Evolutionary conservation across 2,888 invertebrate species (phyloP), one percentile per base, ranked within the genome.

Genomic region (Tuberolachnus salignus): DNA sequence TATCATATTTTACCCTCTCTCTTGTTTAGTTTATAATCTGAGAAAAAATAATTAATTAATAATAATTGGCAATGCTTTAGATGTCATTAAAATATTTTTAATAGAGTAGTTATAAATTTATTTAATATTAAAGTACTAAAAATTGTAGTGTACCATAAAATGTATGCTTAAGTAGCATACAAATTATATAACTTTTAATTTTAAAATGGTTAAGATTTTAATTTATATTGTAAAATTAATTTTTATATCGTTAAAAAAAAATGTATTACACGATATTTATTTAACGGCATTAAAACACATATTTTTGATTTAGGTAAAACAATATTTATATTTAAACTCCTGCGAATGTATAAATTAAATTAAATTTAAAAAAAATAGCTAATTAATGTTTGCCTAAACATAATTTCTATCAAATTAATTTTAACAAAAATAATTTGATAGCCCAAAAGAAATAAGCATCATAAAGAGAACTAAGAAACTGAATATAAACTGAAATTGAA

Each of bases 401-500:
- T 51, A 4, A 51, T 51, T 72, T 63, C 61, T 63, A 73, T 51
- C 1, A 21, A 73, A 59, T 42, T 44, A n/a, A 73, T 23, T 42
- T 53, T 64, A 74, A 64, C 42, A 74, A 74, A 44, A 64, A 53
- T 44, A 53, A 0, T 64, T 64, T 44, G 16, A 73, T 51, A 34
- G 11, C 51, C 21, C 21, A 13, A 74, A 53, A 34, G 6, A 34
- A 34, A 34, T 4, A 34, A 34, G 6, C 64, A 64, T 64, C 63
- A 44, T 59, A 26, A 13, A 64, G 63, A 21, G 63, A 21, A 8
- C 53, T 16, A 53, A 73, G 21, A 44, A 74, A 74, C 42, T 74
- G 63, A 53, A 74, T 74, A 74, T 53, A 74, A 74, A n/a, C n/a
- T n/a, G n/a, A n/a, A 64, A 64, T 64, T 14, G 64, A 70, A 74